phyloP scores from a whole-genome alignment of 2,888 invertebrate species.

The Vannuccia rotundouncinata region DNA sequence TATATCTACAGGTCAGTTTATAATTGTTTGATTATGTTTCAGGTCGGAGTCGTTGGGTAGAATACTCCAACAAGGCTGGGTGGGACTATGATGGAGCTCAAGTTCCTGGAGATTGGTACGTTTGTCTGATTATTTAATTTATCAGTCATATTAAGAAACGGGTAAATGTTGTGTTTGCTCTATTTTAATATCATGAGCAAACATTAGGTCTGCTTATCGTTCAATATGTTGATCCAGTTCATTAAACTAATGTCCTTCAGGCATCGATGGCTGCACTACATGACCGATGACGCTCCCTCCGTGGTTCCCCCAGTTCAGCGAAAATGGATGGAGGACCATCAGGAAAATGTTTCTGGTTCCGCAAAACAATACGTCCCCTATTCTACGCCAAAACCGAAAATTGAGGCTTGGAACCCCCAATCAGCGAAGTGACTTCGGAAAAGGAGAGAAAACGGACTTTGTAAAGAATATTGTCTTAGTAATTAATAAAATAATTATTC shows the following conservation, averaged over 20 bases:
- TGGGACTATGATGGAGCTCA: constrained; percentile 75
- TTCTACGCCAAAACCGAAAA: constrained; percentile 76
- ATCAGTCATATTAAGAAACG: no score
- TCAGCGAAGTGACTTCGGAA: no score
- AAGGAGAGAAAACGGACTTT: no score
- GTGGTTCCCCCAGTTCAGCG: constrained; percentile 62
- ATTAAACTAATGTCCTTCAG: constrained; percentile 48
- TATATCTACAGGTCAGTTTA: no score
- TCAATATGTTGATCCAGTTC: no score
- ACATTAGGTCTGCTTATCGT: no score
- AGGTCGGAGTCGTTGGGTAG: constrained; percentile 88
- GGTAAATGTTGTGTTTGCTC: no score
- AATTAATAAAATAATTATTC: no score
- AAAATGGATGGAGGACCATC: constrained; percentile 76
- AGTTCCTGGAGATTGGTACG: constrained; percentile 88
- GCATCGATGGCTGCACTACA: constrained; percentile 90
- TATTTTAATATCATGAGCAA: no score
- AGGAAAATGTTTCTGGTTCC: constrained; percentile 76
- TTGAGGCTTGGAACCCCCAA: constrained; percentile 74
- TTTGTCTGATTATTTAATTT: no score
- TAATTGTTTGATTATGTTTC: constrained; percentile 69
- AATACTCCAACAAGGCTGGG: constrained; percentile 70
- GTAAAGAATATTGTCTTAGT: no score
- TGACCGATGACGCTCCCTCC: constrained; percentile 69
- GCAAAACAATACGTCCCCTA: constrained; percentile 77